A percentile compares a stretch with the other conserved stretches of the same genome.
Evolutionary conservation across 2,113 vertebrate genomes (phyloP).

Genomic region (Morone chrysops): DNA sequence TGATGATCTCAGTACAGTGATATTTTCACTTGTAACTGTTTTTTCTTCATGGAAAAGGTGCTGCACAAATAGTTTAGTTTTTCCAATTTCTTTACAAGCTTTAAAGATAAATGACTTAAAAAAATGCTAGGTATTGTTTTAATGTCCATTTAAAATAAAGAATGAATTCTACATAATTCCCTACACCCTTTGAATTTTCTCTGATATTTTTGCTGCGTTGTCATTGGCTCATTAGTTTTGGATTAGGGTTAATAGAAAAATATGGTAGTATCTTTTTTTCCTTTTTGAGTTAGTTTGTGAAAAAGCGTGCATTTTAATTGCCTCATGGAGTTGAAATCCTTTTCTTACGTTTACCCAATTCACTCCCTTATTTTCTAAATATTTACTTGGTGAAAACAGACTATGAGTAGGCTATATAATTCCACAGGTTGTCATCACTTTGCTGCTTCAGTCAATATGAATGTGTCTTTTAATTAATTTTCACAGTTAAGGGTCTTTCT

Average conservation of each 20-base stretch:
- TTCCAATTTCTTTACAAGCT: not conserved
- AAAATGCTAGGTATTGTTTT: not conserved
- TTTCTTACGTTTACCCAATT: not conserved
- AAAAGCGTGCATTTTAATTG: not conserved
- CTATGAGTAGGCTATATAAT: not conserved
- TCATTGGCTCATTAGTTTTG: not conserved
- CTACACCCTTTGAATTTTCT: not conserved
- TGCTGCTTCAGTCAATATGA: not conserved
- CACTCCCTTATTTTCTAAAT: not conserved
- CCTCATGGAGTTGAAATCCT: not conserved
- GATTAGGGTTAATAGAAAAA: not conserved
- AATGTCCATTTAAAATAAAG: not conserved
- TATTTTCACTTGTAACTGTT: not conserved
- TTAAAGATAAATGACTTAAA: not conserved
- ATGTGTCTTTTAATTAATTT: not conserved
- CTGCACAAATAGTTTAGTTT: not conserved
- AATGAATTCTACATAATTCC: not conserved
- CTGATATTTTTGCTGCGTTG: not conserved
- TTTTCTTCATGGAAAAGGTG: not conserved
- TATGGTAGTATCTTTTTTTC: not conserved
- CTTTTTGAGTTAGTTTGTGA: not conserved
- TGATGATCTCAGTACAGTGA: not conserved
- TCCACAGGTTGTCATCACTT: slow-evolving; percentile 13
- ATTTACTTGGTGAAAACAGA: not conserved
- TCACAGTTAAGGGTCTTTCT: not conserved